These are phyloP conservation scores for Prunella strophiata DNA, from an alignment of 2,797 vertebrate genomes.

Conservation along the genomic window DNA sequence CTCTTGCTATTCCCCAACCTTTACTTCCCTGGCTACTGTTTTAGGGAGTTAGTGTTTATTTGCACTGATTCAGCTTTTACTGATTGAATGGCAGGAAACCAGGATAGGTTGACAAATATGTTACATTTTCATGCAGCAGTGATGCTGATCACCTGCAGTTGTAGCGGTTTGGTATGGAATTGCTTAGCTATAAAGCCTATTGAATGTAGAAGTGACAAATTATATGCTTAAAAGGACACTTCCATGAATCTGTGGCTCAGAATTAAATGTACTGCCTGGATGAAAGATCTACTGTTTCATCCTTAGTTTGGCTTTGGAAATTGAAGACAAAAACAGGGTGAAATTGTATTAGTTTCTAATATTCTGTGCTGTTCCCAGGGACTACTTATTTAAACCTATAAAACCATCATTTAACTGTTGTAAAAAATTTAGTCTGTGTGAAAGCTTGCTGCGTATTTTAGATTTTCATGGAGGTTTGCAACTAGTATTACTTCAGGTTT, in stretches of 20 bases:
- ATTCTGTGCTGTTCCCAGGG: not conserved
- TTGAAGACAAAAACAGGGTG: not conserved
- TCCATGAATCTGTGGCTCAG: not conserved
- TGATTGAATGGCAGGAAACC: not conserved
- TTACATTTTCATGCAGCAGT: not conserved
- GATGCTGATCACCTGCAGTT: not conserved
- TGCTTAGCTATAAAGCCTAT: not conserved
- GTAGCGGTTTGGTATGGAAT: not conserved
- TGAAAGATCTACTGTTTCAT: not conserved
- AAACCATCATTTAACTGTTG: not conserved
- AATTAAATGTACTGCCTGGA: not conserved
- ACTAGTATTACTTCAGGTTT: not conserved
- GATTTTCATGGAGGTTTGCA: not conserved
- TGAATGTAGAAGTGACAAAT: not conserved
- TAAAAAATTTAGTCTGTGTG: not conserved
- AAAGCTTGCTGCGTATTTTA: not conserved
- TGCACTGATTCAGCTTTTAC: not conserved
- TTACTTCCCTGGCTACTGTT: not conserved
- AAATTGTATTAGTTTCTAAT: not conserved
- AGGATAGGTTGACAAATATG: not conserved
- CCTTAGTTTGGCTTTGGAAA: not conserved
- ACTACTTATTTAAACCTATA: not conserved
- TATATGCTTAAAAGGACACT: not conserved
- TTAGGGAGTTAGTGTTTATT: not conserved
- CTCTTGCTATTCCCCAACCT: accelerated